These are phyloP conservation scores for Mesopsocus fuscifrons DNA, from an alignment of 2,888 invertebrate genomes.

Conservation along the genomic window DNA sequence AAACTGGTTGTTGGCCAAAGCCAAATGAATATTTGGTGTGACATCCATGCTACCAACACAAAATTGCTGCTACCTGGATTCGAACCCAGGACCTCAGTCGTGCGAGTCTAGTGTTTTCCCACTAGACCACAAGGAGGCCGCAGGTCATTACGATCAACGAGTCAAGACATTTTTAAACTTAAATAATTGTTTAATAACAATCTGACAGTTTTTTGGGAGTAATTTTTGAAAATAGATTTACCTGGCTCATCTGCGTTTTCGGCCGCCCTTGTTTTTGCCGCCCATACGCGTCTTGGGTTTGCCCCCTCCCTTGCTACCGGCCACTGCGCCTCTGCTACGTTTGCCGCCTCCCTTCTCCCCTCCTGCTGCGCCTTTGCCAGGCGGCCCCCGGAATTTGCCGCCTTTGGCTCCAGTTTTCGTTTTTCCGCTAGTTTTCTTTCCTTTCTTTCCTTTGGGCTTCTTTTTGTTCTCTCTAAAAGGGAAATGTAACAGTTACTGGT, in stretches of 20 bases:
- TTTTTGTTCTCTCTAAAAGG: slow-evolving; percentile 32
- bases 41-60: no score
- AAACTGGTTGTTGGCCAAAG: no score
- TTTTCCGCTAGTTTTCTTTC: slow-evolving; percentile 20
- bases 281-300: slow-evolving; percentile 17
- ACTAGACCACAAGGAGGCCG: no score
- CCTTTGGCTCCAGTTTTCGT: slow-evolving; percentile 23
- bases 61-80: no score
- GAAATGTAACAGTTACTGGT: slow-evolving; percentile 6
- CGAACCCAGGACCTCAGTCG: no score
- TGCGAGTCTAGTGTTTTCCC: no score
- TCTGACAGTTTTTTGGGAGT: no score
- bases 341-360: slow-evolving; percentile 17
- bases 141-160: no score
- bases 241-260: slow-evolving; percentile 27
- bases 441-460: slow-evolving; percentile 23
- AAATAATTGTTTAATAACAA: no score
- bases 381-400: slow-evolving; percentile 19
- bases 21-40: no score
- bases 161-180: no score
- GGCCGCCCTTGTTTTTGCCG: slow-evolving; percentile 17
- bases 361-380: slow-evolving; percentile 16
- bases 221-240: no score
- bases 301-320: slow-evolving; percentile 17
- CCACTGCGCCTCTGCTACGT: slow-evolving; percentile 17